These are phyloP conservation scores for Campylorhamphus procurvoides DNA, from an alignment of 2,113 vertebrate species.

Conservation along the genomic window DNA sequence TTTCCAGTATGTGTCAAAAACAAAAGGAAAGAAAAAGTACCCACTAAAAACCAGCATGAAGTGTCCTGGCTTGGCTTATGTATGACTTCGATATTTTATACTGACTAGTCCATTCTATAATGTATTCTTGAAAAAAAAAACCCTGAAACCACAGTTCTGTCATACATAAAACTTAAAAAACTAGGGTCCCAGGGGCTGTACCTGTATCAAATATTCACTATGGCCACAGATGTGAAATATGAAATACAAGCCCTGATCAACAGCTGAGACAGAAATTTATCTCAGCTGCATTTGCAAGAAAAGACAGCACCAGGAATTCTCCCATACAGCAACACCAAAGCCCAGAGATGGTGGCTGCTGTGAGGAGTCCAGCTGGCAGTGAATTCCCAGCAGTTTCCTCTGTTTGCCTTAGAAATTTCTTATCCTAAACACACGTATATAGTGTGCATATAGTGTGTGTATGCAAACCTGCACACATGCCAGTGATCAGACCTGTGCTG, in stretches of 20 bases:
- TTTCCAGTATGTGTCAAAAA: background rate
- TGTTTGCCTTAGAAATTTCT: background rate
- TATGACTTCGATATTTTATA: background rate
- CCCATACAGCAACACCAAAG: background rate
- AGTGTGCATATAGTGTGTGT: rapidly evolving
- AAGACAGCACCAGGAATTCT: background rate
- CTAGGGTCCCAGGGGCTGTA: background rate
- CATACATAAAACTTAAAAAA: background rate
- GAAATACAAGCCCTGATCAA: background rate
- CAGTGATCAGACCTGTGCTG: background rate
- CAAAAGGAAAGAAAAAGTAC: background rate
- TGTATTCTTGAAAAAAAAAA: background rate
- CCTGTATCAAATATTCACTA: background rate
- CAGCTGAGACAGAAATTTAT: background rate
- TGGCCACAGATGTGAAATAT: background rate
- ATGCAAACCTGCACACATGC: rapidly evolving
- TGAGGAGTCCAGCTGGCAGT: background rate
- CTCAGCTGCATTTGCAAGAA: background rate
- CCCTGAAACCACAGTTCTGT: background rate
- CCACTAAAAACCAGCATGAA: background rate
- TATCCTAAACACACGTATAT: rapidly evolving
- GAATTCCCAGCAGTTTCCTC: background rate
- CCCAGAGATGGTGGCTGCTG: background rate
- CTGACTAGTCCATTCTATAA: background rate
- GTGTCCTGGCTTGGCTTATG: background rate